A percentile compares a stretch with the other conserved stretches of the same genome.
Evolutionary conservation across 2,113 vertebrate species (phyloP).

Genomic region (Cariama cristata): DNA sequence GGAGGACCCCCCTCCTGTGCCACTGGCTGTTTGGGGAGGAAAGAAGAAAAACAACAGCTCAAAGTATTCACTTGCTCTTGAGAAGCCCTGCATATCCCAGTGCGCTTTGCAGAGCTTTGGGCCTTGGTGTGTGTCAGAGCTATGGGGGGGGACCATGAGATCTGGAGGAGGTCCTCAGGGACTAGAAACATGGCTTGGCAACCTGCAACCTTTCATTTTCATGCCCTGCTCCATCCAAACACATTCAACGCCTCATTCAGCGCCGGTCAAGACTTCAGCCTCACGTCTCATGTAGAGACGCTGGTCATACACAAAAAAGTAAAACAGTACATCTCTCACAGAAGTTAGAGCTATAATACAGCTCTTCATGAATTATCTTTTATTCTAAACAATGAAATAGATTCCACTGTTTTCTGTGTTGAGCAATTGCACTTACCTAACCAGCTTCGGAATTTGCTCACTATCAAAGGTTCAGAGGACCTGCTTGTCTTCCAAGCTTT

Average conservation of each 20-base stretch:
- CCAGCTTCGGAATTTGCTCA: background rate
- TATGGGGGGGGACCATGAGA: background rate
- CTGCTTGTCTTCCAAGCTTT: background rate
- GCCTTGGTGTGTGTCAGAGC: background rate
- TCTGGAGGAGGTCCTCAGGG: background rate
- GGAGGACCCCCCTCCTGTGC: background rate
- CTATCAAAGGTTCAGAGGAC: background rate
- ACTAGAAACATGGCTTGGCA: background rate
- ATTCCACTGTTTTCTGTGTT: background rate
- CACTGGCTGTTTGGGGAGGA: background rate
- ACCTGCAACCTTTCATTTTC: background rate
- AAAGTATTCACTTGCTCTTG: background rate
- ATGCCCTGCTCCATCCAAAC: background rate
- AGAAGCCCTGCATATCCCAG: background rate
- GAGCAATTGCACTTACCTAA: background rate
- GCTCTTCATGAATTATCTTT: background rate
- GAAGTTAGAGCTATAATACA: background rate
- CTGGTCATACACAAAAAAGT: background rate
- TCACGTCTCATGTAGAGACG: background rate
- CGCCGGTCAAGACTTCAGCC: background rate
- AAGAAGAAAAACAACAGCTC: background rate
- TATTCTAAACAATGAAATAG: background rate
- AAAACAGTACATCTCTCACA: background rate
- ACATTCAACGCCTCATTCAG: background rate
- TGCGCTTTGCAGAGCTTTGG: background rate